Evolutionary conservation across 2,888 invertebrate genomes (phyloP), one percentile per base, ranked within the genome.

Genomic region (Odontomyia ornata): DNA sequence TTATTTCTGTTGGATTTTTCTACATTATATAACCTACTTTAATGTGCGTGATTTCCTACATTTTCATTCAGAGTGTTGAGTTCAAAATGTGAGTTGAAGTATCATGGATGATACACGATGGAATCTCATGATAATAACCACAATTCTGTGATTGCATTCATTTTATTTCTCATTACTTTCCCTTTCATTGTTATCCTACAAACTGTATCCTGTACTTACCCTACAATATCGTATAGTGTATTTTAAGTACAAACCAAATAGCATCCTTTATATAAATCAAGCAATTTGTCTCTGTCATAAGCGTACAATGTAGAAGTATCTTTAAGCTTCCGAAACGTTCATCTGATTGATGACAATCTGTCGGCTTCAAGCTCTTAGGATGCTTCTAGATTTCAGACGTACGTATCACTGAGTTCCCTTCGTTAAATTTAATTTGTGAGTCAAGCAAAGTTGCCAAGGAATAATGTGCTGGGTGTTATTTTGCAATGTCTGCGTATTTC

Each of bases 211-310:
- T 15, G 52, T 52, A 52, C 52, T 9, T 52, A 52, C 18, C 3
- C 4, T 36, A 36, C 9, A 36, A 36, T 36, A 36, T 36, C 9
- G 5, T 36, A 9, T 36, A 3, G 36, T 36, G 36, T 36, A 36
- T 36, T 15, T 4, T n/a, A 21, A 60, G 23, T 60, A 60, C 69
- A 46, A 36, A 67, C 67, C 43, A 67, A 43, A 25, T 21, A 47
- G 43, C 47, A 25, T 69, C 21, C 46, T 69, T 69, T 69, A 28
- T 46, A 23, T 25, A 46, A 69, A 69, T 60, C 57, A 13, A 47
- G 15, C 57, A 73, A 77, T 77, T 77, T 62, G 71, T 77, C 77
- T 69, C 47, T 77, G 77, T 77, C 77, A 77, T 75, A 77, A 75
- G 28, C 71, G 69, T 27, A 77, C 75, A 77, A 77, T 72, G 57